These are phyloP conservation scores for Steinernema scapterisci DNA, from an alignment of 2,888 invertebrate genomes.

Conservation along the genomic window DNA sequence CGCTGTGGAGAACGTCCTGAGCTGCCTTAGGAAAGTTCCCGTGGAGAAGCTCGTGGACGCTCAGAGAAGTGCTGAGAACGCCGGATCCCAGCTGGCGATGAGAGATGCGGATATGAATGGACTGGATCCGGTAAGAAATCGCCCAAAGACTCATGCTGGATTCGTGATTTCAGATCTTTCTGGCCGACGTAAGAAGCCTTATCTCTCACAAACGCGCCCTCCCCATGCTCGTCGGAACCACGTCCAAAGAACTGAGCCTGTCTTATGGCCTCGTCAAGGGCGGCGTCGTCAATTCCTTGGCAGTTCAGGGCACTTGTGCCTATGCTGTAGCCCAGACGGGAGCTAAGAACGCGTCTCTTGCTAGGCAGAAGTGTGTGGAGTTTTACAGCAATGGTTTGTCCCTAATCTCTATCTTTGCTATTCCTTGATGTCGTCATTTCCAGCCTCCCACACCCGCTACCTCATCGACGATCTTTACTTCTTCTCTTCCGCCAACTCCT, in stretches of 20 bases:
- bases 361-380: background rate
- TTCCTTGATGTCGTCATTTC: background rate
- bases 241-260: background rate
- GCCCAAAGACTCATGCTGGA: too few relatives aligned
- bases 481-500: constrained; percentile 4
- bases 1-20: constrained; percentile 20
- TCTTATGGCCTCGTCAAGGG: background rate
- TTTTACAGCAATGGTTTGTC: background rate
- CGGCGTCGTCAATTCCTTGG: background rate
- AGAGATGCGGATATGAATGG: background rate
- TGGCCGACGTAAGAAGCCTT: background rate
- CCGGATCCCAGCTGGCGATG: background rate
- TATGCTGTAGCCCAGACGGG: background rate
- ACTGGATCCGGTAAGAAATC: background rate
- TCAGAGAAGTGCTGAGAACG: background rate
- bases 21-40: constrained; percentile 17
- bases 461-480: constrained; percentile 33
- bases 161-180: too few relatives aligned
- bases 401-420: background rate
- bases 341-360: background rate
- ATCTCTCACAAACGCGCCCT: background rate
- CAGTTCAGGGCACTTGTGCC: background rate
- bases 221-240: background rate
- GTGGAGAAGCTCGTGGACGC: background rate
- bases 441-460: background rate